Conservation (phyloP, 2,888 invertebrate species). For the Idaea straminata region DNA sequence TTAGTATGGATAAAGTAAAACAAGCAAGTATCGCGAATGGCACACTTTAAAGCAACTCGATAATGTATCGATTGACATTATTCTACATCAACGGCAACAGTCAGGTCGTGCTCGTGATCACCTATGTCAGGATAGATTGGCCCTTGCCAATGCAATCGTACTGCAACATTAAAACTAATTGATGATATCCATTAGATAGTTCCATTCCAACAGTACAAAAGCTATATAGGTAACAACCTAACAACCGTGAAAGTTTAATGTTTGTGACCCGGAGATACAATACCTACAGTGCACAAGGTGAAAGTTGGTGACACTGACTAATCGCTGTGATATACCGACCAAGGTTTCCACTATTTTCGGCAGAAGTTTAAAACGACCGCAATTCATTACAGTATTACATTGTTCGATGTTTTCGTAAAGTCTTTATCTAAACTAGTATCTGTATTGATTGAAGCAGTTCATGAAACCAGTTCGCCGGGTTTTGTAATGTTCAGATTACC, state of each 20-base stretch:
- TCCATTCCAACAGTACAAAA: conserved; percentile 45
- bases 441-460: neutral
- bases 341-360: conserved; percentile 41
- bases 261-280: conserved; percentile 54
- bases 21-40: conserved; percentile 33
- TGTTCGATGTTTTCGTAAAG: too few relatives aligned
- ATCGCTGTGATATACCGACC: conserved; percentile 51
- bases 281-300: conserved; percentile 60
- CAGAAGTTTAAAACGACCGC: conserved; percentile 28
- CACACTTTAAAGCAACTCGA: conserved; percentile 44
- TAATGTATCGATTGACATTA: conserved; percentile 53
- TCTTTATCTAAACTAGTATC: conserved; percentile 14
- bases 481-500: conserved; percentile 35
- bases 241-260: conserved; percentile 59
- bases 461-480: conserved; percentile 24
- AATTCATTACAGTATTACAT: conserved; percentile 18
- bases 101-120: conserved; percentile 34
- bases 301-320: conserved; percentile 70
- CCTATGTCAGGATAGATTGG: conserved; percentile 34
- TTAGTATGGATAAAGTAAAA: conserved; percentile 25
- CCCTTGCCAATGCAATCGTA: conserved; percentile 16
- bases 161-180: conserved; percentile 34
- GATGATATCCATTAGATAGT: conserved; percentile 45
- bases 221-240: conserved; percentile 50
- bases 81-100: conserved; percentile 53